A percentile compares a stretch with the other conserved stretches of the same genome.
Evolutionary conservation across 2,797 vertebrate genomes (phyloP).

Genomic region (Acanthiza pusilla): DNA sequence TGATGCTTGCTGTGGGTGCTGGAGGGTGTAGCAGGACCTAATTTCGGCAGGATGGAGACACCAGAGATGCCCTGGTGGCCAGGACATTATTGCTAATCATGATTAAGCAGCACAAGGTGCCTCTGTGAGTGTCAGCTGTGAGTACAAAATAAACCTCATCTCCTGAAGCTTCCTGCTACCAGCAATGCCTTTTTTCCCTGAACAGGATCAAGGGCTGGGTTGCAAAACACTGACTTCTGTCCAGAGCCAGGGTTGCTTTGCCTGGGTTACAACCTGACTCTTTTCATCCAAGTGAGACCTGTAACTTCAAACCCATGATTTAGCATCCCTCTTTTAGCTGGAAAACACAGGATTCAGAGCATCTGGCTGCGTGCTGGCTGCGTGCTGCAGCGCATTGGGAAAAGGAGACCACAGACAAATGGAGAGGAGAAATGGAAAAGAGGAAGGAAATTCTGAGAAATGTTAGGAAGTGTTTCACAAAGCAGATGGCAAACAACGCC

Average conservation of each 20-base stretch:
- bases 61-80: not conserved
- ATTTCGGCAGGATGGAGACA: not conserved
- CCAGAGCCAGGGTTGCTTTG: not conserved
- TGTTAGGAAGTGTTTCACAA: not conserved
- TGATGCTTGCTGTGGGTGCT: rapidly evolving
- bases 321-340: not conserved
- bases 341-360: not conserved
- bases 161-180: not conserved
- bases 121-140: not conserved
- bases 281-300: not conserved
- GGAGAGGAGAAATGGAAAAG: not conserved
- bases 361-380: too few species aligned
- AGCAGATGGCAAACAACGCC: not conserved
- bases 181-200: not conserved
- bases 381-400: not conserved
- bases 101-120: not conserved
- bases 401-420: not conserved
- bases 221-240: not conserved
- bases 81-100: not conserved
- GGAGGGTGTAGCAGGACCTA: not conserved
- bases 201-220: not conserved
- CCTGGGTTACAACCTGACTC: rapidly evolving
- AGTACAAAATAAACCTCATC: not conserved
- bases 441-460: not conserved
- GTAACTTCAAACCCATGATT: not conserved